Evolutionary conservation across 2,797 vertebrate species (phyloP), one percentile per base, ranked within the genome.

Genomic region (Falco naumanni): DNA sequence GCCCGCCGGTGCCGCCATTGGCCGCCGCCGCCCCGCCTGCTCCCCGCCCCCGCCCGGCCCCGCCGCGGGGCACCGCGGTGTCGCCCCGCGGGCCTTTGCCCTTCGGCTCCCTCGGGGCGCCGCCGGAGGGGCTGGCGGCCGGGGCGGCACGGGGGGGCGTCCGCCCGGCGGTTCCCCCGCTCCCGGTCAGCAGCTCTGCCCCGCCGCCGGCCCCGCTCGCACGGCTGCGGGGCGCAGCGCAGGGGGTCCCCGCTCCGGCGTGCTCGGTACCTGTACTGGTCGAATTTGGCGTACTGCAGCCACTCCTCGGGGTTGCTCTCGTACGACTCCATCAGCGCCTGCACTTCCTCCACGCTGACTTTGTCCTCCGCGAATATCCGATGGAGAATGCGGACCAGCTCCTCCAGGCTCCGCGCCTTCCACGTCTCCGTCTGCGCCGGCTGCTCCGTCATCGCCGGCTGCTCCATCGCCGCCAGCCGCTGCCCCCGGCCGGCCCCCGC

Each of bases 271-370:
- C 99, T 99, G 98, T 98, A 99, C 79, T 99, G 98, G 96, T 99
- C 99, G 96, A 99, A 99, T 92, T 98, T 98, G 13, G 99, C 99
- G 85, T 97, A 99, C 43, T 97, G 94, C 89, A 86, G 97, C 99
- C 99, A 99, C 48, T 99, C 99, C 25, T 98, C 97, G 5, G 98
- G 98, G 5, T 99, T 98, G 97, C 99, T 99, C 90, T 99, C 97
- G 89, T 99, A 99, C 8, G 99, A 98, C 94, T 99, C 99, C 99
- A 99, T 98, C 43, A 99, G 96, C 43, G 95, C 92, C 86, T 99
- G 98, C 75, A 99, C 99, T 95, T 99, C 99, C 19, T 99, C 99
- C 31, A 99, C 97, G 85, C 99, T 99, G 84, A 99, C 95, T 82
- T 68, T 76, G 80, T 99, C 98, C 69, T 98, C 96, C 17, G 98